A percentile compares a stretch with the other conserved stretches of the same genome.
These are phyloP conservation scores for Brenthis daphne DNA, from an alignment of 2,888 invertebrate species.

Conservation along the genomic window DNA sequence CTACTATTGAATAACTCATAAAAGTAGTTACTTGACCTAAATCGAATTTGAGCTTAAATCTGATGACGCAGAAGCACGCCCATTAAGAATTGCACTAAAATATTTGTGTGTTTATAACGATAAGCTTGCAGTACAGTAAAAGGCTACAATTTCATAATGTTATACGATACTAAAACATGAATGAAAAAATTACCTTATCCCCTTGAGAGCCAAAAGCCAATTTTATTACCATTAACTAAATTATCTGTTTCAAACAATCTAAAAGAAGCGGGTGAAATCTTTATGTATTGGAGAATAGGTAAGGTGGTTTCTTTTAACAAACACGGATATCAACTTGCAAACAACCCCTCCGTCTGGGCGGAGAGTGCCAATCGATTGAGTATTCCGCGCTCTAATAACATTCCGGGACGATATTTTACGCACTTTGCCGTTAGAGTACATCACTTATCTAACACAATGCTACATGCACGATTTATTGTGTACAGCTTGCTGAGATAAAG, in stretches of 20 bases:
- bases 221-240: slow-evolving; percentile 10
- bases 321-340: slow-evolving; percentile 48
- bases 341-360: slow-evolving; percentile 33
- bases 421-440: slow-evolving; percentile 51
- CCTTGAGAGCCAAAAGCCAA: slow-evolving; percentile 13
- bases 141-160: no score
- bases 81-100: no score
- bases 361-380: slow-evolving; percentile 58
- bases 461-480: slow-evolving; percentile 77
- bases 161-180: background rate
- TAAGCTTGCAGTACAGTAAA: no score
- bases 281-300: slow-evolving; percentile 47
- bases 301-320: slow-evolving; percentile 53
- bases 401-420: slow-evolving; percentile 61
- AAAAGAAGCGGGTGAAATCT: slow-evolving; percentile 5
- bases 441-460: slow-evolving; percentile 56
- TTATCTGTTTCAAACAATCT: slow-evolving; percentile 18
- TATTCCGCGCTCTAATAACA: slow-evolving; percentile 73
- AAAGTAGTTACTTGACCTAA: no score
- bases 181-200: background rate
- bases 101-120: no score
- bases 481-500: slow-evolving; percentile 70
- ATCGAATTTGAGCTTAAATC: no score
- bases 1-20: no score
- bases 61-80: no score